Evolutionary conservation across 2,797 vertebrate genomes (phyloP).

Genomic region (Coreius guichenoti): DNA sequence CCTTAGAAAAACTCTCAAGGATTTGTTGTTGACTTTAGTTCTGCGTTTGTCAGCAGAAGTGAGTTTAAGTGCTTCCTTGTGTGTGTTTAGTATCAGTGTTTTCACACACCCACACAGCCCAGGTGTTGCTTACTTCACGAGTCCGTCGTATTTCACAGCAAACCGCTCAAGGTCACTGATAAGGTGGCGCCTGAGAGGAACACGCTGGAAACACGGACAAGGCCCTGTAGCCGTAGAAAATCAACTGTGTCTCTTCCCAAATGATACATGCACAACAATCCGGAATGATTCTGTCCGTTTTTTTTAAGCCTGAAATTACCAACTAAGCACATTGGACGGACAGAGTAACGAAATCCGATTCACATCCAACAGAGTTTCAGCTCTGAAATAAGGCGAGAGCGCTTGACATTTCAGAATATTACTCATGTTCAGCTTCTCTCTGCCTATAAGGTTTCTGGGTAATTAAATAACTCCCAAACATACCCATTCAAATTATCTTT

Average conservation of each 20-base stretch:
- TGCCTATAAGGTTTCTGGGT: constrained; percentile 16
- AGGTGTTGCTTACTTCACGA: constrained; percentile 34
- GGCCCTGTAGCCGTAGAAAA: not conserved
- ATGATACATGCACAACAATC: constrained; percentile 46
- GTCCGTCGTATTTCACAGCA: constrained; percentile 3
- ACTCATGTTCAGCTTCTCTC: not conserved
- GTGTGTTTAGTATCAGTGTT: constrained; percentile 25
- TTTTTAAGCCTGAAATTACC: constrained; percentile 23
- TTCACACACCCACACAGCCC: constrained; percentile 49
- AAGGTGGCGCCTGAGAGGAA: not conserved
- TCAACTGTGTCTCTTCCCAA: not conserved
- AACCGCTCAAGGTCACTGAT: constrained; percentile 38
- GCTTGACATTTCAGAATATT: constrained; percentile 51
- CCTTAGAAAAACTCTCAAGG: not conserved
- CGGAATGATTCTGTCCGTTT: constrained; percentile 56
- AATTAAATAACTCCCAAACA: constrained; percentile 45
- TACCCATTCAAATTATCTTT: constrained; percentile 28
- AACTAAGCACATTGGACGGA: not conserved
- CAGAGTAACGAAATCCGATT: not conserved
- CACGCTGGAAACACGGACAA: not conserved
- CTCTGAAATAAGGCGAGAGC: constrained; percentile 4
- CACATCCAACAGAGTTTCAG: not conserved
- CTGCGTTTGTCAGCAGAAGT: not conserved
- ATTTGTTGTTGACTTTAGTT: not conserved
- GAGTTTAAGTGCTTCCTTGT: constrained; percentile 23